Evolutionary conservation across 2,888 invertebrate species (phyloP).

Genomic region (Napeogenes sylphis): DNA sequence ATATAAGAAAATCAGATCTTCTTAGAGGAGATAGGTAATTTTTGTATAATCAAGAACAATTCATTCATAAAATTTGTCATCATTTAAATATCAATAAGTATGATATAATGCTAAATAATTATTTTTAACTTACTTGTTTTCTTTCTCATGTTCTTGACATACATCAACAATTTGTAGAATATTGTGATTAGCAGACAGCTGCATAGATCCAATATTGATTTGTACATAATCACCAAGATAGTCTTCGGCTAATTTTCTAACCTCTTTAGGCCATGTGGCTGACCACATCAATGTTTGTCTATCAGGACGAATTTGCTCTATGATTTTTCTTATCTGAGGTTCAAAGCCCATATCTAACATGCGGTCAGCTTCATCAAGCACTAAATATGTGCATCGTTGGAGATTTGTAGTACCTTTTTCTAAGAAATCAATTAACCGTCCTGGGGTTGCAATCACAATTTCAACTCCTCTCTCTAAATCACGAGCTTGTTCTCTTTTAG

Average conservation of each 20-base stretch:
- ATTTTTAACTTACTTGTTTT: conserved; percentile 72
- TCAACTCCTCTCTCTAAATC: conserved; percentile 88
- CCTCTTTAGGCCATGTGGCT: conserved; percentile 99
- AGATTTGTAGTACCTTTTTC: conserved; percentile 86
- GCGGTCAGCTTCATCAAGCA: conserved; percentile 93
- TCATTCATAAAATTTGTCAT: conserved; percentile 34
- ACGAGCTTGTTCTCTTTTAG: conserved; percentile 85
- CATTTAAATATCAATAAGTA: conserved; percentile 25
- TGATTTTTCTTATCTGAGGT: conserved; percentile 95
- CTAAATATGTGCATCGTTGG: conserved; percentile 88
- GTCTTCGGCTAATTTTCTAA: conserved; percentile 92
- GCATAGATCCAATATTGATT: conserved; percentile 93
- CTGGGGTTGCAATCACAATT: conserved; percentile 93
- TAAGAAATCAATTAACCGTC: conserved; percentile 90
- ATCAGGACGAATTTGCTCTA: conserved; percentile 95
- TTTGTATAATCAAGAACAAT: conserved; percentile 54
- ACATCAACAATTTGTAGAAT: conserved; percentile 92
- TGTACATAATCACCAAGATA: conserved; percentile 94
- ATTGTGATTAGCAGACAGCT: conserved; percentile 93
- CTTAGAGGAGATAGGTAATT: conserved; percentile 62
- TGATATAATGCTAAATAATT: conserved; percentile 4
- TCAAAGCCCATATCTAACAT: conserved; percentile 99
- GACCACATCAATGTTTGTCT: conserved; percentile 99
- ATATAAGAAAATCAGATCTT: conserved; percentile 64
- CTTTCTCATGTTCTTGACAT: conserved; percentile 92